Evolutionary conservation across 2,888 invertebrate species (phyloP).

Genomic region (Synanthedon andrenaeformis): DNA sequence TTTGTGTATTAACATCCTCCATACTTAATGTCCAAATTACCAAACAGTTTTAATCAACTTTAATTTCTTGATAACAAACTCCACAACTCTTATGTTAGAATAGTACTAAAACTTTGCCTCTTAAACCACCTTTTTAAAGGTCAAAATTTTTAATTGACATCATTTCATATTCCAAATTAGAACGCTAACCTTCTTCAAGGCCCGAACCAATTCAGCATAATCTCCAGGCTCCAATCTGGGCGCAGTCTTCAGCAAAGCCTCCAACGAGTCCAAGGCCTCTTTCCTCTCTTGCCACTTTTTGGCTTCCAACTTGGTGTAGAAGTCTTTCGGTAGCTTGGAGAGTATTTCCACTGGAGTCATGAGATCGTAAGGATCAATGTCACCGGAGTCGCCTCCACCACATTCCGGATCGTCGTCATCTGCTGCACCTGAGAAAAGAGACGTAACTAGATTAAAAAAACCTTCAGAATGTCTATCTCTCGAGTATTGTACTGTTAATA

Average conservation of each 20-base stretch:
- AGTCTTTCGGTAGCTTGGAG: conserved; percentile 93
- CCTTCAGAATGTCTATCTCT: not conserved
- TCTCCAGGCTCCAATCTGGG: conserved; percentile 93
- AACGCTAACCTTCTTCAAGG: conserved; percentile 81
- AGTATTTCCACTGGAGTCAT: conserved; percentile 94
- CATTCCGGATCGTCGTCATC: conserved; percentile 70
- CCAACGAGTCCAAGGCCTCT: conserved; percentile 87
- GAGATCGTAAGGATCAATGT: conserved; percentile 91
- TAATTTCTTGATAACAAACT: too few relatives aligned
- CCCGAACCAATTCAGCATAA: conserved; percentile 89
- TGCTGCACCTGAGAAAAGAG: conserved; percentile 30
- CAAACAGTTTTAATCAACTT: too few relatives aligned
- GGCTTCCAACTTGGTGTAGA: conserved; percentile 92
- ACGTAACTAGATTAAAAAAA: not conserved
- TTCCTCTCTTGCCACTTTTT: conserved; percentile 98
- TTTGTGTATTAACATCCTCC: too few relatives aligned
- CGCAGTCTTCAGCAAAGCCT: conserved; percentile 79
- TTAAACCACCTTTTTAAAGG: too few relatives aligned
- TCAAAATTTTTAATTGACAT: too few relatives aligned
- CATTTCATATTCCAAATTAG: not conserved
- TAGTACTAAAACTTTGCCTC: too few relatives aligned
- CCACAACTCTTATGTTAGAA: too few relatives aligned
- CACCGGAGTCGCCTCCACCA: conserved; percentile 72
- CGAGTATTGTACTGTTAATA: too few relatives aligned
- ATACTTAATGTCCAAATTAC: too few relatives aligned